phyloP scores from a whole-genome alignment of 2,888 invertebrate genomes.

The Aspidiotus destructor region DNA sequence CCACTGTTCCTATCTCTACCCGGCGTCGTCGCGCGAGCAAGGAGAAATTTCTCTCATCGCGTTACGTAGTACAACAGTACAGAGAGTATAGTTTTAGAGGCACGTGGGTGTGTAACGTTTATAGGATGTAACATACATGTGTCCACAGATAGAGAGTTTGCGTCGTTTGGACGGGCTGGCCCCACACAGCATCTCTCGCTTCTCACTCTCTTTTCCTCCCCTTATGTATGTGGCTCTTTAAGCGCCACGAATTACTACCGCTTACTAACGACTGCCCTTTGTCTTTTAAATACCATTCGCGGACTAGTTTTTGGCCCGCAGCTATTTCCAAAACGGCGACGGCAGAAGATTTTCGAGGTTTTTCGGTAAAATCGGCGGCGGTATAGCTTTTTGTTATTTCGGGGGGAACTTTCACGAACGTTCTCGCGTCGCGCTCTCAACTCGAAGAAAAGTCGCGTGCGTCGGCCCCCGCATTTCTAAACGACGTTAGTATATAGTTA shows the following conservation, averaged over 20 bases:
- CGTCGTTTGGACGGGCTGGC: constrained; percentile 32
- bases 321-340: constrained; percentile 27
- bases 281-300: constrained; percentile 28
- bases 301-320: constrained; percentile 29
- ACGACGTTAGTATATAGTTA: constrained; percentile 13
- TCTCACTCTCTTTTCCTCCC: not conserved
- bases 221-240: constrained; percentile 28
- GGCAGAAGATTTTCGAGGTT: constrained; percentile 28
- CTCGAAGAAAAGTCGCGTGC: constrained; percentile 17
- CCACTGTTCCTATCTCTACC: constrained; percentile 8
- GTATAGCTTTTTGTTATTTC: not conserved
- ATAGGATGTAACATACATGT: constrained; percentile 33
- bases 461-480: constrained; percentile 19
- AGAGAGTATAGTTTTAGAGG: not conserved
- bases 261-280: constrained; percentile 34
- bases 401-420: too few relatives aligned
- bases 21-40: constrained; percentile 8
- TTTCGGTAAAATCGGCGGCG: constrained; percentile 11
- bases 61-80: not conserved
- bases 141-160: constrained; percentile 32
- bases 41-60: constrained; percentile 16
- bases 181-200: constrained; percentile 16
- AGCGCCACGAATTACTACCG: constrained; percentile 34
- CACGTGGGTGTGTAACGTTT: constrained; percentile 28
- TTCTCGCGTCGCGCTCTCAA: too few relatives aligned